phyloP scores from a whole-genome alignment of 2,888 invertebrate genomes.

The Muschampia plurimacula region DNA sequence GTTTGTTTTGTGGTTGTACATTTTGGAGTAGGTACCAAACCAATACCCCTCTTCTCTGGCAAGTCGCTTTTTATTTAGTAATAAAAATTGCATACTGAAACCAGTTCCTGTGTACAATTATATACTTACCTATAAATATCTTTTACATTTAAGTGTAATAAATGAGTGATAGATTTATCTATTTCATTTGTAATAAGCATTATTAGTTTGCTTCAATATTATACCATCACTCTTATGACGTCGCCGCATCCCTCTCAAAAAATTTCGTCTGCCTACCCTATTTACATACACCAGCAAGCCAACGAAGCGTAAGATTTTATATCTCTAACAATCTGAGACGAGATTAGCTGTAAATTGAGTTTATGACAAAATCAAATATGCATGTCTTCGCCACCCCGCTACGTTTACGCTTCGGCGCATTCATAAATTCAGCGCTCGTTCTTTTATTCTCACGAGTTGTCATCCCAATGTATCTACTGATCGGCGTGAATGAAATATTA shows the following conservation, averaged over 20 bases:
- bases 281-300: constrained; percentile 76
- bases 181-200: neutral
- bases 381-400: constrained; percentile 60
- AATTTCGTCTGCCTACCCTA: constrained; percentile 54
- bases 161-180: neutral
- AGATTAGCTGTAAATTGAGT: constrained; percentile 85
- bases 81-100: too few relatives aligned
- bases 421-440: constrained; percentile 66
- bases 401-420: constrained; percentile 70
- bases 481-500: constrained; percentile 48
- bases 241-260: constrained; percentile 47
- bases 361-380: constrained; percentile 83
- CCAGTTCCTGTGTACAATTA: too few relatives aligned
- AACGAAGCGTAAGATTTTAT: constrained; percentile 83
- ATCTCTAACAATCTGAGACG: constrained; percentile 84
- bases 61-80: too few relatives aligned
- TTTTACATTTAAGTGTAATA: too few relatives aligned
- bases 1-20: too few relatives aligned
- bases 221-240: constrained; percentile 43
- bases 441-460: constrained; percentile 65
- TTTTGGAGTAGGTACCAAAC: too few relatives aligned
- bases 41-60: too few relatives aligned
- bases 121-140: too few relatives aligned
- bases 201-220: neutral
- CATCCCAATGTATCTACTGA: constrained; percentile 64